These are phyloP conservation scores for Aphidoletes aphidimyza DNA, from an alignment of 2,888 invertebrate genomes.

Conservation along the genomic window DNA sequence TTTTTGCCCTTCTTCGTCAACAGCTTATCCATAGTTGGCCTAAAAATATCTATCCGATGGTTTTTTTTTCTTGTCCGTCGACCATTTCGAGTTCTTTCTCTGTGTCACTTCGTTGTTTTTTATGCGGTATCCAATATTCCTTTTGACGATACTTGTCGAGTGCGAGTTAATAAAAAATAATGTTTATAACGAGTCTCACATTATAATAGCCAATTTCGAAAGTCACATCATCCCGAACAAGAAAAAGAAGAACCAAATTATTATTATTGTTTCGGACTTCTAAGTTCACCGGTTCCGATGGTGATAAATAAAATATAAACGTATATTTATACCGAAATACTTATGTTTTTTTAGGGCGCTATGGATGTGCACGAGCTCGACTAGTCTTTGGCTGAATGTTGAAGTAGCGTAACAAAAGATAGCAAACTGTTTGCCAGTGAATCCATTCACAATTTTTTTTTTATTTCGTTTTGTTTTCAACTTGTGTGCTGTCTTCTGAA, in stretches of 20 bases:
- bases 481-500: too few species aligned
- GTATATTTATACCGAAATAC: conserved; percentile 15
- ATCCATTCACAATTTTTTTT: too few species aligned
- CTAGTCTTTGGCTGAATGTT: not conserved
- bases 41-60: too few species aligned
- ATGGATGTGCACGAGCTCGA: not conserved
- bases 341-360: not conserved
- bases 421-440: too few species aligned
- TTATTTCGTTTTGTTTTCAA: too few species aligned
- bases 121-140: not conserved
- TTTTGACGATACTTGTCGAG: not conserved
- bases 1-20: too few species aligned
- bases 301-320: not conserved
- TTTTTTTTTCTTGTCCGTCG: too few species aligned
- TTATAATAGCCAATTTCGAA: conserved; percentile 16
- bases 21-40: too few species aligned
- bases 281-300: not conserved
- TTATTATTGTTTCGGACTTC: conserved; percentile 43
- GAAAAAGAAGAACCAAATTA: not conserved
- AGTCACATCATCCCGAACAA: not conserved
- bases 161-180: conserved; percentile 25
- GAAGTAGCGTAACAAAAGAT: not conserved
- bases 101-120: not conserved
- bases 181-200: not conserved
- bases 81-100: not conserved